Conservation (phyloP, 2,113 vertebrate genomes). For the Rissa tridactyla region DNA sequence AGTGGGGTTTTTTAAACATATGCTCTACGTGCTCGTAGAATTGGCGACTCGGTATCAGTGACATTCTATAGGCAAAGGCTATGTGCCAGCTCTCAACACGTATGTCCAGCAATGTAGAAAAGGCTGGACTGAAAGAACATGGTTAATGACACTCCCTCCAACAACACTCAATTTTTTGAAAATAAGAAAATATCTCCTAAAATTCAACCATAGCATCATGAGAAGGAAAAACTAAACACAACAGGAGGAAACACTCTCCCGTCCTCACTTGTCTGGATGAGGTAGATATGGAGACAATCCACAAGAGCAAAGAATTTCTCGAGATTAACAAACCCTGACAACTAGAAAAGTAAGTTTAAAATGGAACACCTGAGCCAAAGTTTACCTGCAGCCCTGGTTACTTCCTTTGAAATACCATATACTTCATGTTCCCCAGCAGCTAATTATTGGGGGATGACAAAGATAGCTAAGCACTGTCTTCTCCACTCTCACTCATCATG, state of each 20-base stretch:
- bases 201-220: not conserved
- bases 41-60: not conserved
- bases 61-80: not conserved
- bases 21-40: accelerated
- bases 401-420: not conserved
- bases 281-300: not conserved
- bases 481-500: not conserved
- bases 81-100: not conserved
- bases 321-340: not conserved
- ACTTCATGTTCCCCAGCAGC: not conserved
- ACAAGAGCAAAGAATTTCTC: not conserved
- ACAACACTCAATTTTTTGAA: not conserved
- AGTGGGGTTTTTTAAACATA: not conserved
- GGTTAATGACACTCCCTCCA: not conserved
- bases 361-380: not conserved
- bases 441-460: too few species aligned
- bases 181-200: not conserved
- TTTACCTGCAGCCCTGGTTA: not conserved
- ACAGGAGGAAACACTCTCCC: not conserved
- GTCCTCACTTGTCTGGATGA: not conserved
- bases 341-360: not conserved
- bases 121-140: not conserved
- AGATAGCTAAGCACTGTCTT: too few species aligned
- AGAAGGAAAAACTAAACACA: not conserved
- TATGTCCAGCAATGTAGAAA: not conserved